Evolutionary conservation across 2,113 vertebrate species (phyloP).

Genomic region (Gymnarchus niloticus): DNA sequence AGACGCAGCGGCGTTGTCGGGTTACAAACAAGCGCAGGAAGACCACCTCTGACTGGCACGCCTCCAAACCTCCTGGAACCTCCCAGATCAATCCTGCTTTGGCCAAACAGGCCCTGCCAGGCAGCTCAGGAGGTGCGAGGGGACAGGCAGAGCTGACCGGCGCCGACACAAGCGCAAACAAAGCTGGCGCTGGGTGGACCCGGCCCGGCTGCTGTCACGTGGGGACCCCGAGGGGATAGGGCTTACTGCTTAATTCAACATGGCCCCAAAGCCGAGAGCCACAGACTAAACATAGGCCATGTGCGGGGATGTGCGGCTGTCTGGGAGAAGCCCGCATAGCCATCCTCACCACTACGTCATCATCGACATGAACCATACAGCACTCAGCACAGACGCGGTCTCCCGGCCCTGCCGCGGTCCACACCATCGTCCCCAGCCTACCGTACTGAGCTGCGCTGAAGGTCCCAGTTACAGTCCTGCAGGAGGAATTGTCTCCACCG

Average conservation of each 20-base stretch:
- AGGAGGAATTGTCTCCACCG: constrained; percentile 91
- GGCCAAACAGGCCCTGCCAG: not conserved
- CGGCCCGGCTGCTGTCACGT: not conserved
- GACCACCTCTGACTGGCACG: not conserved
- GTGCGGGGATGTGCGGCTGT: not conserved
- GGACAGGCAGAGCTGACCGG: not conserved
- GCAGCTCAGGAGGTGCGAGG: not conserved
- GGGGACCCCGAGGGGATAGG: not conserved
- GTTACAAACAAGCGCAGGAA: not conserved
- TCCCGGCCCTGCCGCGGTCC: not conserved
- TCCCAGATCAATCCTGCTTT: not conserved
- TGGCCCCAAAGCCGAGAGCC: not conserved
- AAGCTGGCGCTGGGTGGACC: not conserved
- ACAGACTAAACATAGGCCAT: not conserved
- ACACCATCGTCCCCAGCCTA: constrained; percentile 48
- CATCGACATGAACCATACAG: not conserved
- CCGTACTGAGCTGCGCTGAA: constrained; percentile 90
- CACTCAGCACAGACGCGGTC: not conserved
- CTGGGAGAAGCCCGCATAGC: not conserved
- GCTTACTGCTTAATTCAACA: not conserved
- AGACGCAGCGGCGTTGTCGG: not conserved
- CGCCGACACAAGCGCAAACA: not conserved
- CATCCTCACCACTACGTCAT: not conserved
- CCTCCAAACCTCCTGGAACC: too few species aligned
- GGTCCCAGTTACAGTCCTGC: constrained; percentile 79